Evolutionary conservation across 2,797 vertebrate species (phyloP).

Genomic region (Gymnopithys bicolor): DNA sequence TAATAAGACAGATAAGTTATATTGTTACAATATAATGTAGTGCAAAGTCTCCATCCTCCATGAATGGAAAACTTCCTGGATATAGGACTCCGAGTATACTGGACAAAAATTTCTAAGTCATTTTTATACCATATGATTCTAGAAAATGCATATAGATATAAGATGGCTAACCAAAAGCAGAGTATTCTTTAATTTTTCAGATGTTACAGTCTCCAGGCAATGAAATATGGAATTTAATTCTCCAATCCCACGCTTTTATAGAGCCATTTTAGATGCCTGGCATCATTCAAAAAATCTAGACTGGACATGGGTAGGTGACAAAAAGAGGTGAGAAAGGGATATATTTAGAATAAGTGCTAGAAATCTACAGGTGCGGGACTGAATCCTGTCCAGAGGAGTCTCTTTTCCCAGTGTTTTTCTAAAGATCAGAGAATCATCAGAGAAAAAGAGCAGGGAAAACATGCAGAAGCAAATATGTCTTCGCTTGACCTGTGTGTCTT

Average conservation of each 20-base stretch:
- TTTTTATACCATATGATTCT: neutral
- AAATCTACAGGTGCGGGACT: neutral
- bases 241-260: neutral
- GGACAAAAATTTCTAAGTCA: neutral
- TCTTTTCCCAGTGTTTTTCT: neutral
- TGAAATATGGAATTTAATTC: neutral
- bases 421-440: neutral
- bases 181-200: neutral
- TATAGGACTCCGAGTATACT: neutral
- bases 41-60: neutral
- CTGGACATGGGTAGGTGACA: neutral
- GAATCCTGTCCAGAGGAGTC: neutral
- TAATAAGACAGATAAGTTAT: neutral
- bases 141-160: neutral
- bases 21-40: neutral
- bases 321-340: rapidly evolving
- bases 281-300: neutral
- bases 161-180: neutral
- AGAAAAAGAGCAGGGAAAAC: neutral
- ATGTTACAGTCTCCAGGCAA: neutral
- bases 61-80: neutral
- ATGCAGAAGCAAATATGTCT: neutral
- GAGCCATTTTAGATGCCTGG: neutral
- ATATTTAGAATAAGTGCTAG: neutral
- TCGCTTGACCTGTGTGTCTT: neutral